These are phyloP conservation scores for Pegoplata infirma DNA, from an alignment of 2,888 invertebrate genomes.

Conservation along the genomic window DNA sequence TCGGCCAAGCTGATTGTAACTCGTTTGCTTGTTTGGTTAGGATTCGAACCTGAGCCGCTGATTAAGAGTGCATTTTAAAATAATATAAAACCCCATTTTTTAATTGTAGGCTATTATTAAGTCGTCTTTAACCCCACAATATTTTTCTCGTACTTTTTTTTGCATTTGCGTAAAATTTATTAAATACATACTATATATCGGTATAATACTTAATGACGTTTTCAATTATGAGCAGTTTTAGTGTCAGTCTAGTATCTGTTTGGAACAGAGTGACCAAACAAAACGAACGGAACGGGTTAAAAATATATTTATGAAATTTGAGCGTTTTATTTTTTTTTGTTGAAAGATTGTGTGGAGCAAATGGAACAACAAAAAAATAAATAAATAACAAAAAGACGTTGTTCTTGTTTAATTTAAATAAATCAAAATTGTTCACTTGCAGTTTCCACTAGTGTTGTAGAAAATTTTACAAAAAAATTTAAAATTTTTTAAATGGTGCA, in stretches of 20 bases:
- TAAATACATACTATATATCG: conserved; percentile 14
- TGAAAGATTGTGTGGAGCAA: too few relatives aligned
- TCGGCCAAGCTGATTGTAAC: too few relatives aligned
- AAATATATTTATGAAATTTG: conserved; percentile 14
- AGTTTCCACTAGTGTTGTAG: not conserved
- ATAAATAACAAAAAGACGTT: not conserved
- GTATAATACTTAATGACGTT: conserved; percentile 56
- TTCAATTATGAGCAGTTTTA: conserved; percentile 58
- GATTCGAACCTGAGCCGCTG: too few relatives aligned
- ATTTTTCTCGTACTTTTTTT: conserved; percentile 24
- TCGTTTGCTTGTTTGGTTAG: too few relatives aligned
- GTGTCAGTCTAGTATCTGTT: conserved; percentile 58
- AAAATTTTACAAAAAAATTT: not conserved
- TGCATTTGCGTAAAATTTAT: conserved; percentile 25
- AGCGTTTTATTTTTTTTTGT: conserved; percentile 15
- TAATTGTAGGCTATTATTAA: too few relatives aligned
- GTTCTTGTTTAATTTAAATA: not conserved
- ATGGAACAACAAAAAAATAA: not conserved
- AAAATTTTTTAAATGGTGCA: not conserved
- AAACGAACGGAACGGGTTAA: conserved; percentile 34
- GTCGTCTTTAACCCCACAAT: not conserved
- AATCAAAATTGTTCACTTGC: conserved; percentile 4
- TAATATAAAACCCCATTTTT: too few relatives aligned
- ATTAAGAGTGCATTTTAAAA: too few relatives aligned
- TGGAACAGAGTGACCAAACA: conserved; percentile 41